Evolutionary conservation across 2,888 invertebrate species (phyloP).

Genomic region (Xiphydria camelus): DNA sequence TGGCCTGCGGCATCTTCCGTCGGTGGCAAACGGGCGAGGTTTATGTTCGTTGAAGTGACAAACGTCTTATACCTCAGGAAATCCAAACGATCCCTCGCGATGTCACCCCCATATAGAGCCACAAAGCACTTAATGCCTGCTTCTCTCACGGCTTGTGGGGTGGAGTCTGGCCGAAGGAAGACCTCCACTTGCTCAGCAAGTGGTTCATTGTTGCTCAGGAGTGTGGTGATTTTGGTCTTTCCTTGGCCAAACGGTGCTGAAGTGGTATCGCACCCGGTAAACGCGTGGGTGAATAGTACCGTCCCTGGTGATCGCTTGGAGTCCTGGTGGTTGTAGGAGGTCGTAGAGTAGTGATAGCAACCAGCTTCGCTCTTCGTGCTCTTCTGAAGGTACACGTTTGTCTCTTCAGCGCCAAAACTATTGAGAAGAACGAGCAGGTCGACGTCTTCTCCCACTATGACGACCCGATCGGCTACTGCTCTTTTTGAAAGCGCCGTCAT

Average conservation of each 20-base stretch:
- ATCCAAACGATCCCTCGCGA: neutral
- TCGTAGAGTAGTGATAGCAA: constrained; percentile 8
- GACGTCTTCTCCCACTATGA: constrained; percentile 15
- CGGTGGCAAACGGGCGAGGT: constrained; percentile 1
- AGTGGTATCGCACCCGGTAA: constrained; percentile 12
- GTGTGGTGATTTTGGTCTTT: neutral
- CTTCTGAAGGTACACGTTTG: constrained; percentile 3
- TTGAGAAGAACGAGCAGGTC: constrained; percentile 13
- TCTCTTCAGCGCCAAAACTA: constrained; percentile 8
- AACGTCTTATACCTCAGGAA: neutral
- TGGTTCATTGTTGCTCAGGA: neutral
- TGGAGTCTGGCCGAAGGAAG: neutral
- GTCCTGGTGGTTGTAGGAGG: constrained; percentile 1
- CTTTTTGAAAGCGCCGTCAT: constrained; percentile 8
- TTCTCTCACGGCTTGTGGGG: neutral
- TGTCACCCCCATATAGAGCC: constrained; percentile 5
- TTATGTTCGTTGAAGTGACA: neutral
- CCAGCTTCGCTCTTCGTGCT: constrained; percentile 8
- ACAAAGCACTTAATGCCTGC: neutral
- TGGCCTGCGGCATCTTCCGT: constrained; percentile 3
- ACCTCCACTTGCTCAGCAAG: neutral
- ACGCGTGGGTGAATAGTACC: constrained; percentile 10
- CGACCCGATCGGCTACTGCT: constrained; percentile 6
- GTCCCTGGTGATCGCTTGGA: neutral
- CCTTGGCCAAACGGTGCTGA: constrained; percentile 1